phyloP scores from a whole-genome alignment of 2,888 invertebrate species.

The Leuctra nigra region DNA sequence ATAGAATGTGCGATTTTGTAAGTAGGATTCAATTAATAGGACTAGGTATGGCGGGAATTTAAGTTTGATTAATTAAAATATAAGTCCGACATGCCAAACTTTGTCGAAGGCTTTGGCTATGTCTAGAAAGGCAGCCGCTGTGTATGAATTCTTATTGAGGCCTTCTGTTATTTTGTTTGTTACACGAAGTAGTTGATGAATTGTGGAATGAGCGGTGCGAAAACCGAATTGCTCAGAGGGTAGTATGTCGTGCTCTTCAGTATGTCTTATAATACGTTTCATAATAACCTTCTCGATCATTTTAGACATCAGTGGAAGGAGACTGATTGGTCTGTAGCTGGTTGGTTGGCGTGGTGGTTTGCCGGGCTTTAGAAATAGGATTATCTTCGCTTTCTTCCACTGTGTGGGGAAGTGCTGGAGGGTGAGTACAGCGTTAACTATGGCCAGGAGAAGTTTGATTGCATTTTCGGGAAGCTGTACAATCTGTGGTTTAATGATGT shows the following conservation, averaged over 20 bases:
- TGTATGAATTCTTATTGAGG: not conserved
- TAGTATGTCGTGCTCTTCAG: not conserved
- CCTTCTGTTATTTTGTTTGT: not conserved
- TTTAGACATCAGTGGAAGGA: too few relatives aligned
- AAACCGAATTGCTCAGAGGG: slow-evolving; percentile 11
- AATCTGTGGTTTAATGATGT: too few relatives aligned
- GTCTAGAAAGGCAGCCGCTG: slow-evolving; percentile 9
- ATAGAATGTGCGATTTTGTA: not conserved
- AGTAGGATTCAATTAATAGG: not conserved
- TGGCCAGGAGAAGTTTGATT: too few relatives aligned
- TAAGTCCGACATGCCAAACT: slow-evolving; percentile 12
- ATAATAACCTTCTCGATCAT: too few relatives aligned
- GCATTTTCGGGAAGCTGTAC: too few relatives aligned
- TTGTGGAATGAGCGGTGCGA: not conserved
- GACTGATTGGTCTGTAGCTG: too few relatives aligned
- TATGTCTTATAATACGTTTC: too few relatives aligned
- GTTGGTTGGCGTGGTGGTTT: too few relatives aligned
- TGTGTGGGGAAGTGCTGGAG: too few relatives aligned
- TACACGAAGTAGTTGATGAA: not conserved
- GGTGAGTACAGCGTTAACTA: too few relatives aligned
- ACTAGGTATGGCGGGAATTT: not conserved
- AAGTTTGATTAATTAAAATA: not conserved
- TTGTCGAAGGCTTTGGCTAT: slow-evolving; percentile 8
- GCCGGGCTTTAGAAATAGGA: too few relatives aligned
- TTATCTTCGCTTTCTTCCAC: too few relatives aligned